Evolutionary conservation across 2,113 vertebrate genomes (phyloP).

Genomic region (Coryphaenoides rupestris): DNA sequence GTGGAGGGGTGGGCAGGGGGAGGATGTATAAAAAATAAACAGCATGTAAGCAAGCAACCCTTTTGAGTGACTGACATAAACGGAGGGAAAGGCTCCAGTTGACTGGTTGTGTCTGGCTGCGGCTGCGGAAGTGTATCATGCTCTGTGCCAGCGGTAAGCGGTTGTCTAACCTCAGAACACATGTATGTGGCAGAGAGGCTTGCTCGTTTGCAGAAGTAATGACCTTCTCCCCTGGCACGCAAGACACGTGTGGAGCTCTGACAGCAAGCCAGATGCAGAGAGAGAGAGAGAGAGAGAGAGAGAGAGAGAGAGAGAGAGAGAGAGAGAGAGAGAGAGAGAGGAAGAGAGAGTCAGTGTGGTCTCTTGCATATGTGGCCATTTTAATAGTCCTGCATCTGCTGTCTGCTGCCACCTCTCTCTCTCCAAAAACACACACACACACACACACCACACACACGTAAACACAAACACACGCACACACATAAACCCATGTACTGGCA

Average conservation of each 20-base stretch:
- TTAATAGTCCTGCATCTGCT: slow-evolving; percentile 56
- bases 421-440: neutral
- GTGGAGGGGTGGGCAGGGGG: too few species aligned
- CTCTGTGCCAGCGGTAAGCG: slow-evolving; percentile 5
- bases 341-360: slow-evolving; percentile 41
- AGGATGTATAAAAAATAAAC: too few species aligned
- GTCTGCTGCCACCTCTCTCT: slow-evolving; percentile 20
- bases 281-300: too few species aligned
- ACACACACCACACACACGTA: neutral
- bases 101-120: neutral
- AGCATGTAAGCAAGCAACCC: too few species aligned
- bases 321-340: slow-evolving; percentile 7
- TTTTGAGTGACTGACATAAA: too few species aligned
- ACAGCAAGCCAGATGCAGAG: too few species aligned
- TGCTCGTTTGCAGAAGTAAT: slow-evolving; percentile 27
- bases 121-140: neutral
- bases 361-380: slow-evolving; percentile 47
- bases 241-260: slow-evolving; percentile 48
- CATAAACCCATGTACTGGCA: too few species aligned
- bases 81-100: neutral
- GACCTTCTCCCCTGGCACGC: slow-evolving; percentile 56
- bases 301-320: slow-evolving; percentile 30
- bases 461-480: neutral
- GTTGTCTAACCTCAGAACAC: slow-evolving; percentile 45
- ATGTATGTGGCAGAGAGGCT: slow-evolving; percentile 27